These are phyloP conservation scores for Neomicropteryx cornuta DNA, from an alignment of 1,140 invertebrate species.

Conservation along the genomic window DNA sequence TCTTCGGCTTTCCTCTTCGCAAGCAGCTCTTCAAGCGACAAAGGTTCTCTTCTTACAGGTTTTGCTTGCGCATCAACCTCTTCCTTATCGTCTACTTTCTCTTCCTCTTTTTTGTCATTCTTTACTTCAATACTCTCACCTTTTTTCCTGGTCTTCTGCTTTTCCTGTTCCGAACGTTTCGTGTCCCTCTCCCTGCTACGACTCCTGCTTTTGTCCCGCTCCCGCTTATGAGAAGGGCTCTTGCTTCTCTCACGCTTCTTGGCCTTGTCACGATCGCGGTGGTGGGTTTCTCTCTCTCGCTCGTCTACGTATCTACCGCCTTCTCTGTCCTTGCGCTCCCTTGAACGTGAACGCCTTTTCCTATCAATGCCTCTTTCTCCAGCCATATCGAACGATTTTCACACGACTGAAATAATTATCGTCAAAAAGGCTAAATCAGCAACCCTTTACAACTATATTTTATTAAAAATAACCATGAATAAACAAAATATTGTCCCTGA, in stretches of 20 bases:
- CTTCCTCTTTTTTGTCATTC: too few species aligned
- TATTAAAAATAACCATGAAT: too few species aligned
- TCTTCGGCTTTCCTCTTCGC: conserved; percentile 96
- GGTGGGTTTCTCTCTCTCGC: too few species aligned
- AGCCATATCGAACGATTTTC: conserved; percentile 17
- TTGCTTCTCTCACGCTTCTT: conserved; percentile 27
- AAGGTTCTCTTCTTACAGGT: conserved; percentile 67
- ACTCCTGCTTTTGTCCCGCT: conserved; percentile 21
- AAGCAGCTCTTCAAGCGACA: conserved; percentile 92
- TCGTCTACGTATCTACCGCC: conserved; percentile 22
- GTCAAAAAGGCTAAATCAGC: too few species aligned
- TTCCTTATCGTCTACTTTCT: too few species aligned
- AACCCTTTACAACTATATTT: too few species aligned
- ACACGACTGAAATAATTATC: background rate
- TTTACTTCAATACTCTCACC: too few species aligned
- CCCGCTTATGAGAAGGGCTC: conserved; percentile 23
- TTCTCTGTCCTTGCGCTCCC: conserved; percentile 27
- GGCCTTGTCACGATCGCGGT: conserved; percentile 25
- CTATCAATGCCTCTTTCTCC: conserved; percentile 28
- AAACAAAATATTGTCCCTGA: too few species aligned
- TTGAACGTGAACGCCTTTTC: conserved; percentile 24
- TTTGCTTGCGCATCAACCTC: too few species aligned
- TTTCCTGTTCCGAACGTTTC: too few species aligned
- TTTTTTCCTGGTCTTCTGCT: too few species aligned
- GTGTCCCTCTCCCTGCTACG: conserved; percentile 21